Evolutionary conservation across 2,888 invertebrate species (phyloP).

Genomic region (Noctua fimbriata): DNA sequence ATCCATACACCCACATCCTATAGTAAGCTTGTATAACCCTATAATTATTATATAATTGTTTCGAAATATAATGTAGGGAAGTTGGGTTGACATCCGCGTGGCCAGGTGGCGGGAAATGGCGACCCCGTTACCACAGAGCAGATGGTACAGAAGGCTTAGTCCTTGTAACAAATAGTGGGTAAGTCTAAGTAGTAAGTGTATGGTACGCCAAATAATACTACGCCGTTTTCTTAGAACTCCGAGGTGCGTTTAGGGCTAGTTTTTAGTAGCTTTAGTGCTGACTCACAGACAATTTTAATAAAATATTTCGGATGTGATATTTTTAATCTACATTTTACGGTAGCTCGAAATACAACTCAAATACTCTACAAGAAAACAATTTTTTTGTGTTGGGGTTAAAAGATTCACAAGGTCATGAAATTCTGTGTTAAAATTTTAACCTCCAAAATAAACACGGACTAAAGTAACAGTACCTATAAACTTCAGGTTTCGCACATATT

Average conservation of each 20-base stretch:
- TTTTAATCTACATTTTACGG: background rate
- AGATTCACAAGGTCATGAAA: background rate
- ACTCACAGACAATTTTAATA: background rate
- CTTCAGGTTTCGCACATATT: background rate
- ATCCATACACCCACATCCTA: slow-evolving; percentile 34
- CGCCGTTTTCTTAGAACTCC: background rate
- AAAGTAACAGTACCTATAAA: background rate
- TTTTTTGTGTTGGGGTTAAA: background rate
- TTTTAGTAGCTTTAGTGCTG: background rate
- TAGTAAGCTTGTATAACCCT: slow-evolving; percentile 27
- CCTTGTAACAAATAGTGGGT: slow-evolving; percentile 12
- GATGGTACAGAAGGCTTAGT: slow-evolving; percentile 44
- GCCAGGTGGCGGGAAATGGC: slow-evolving; percentile 82
- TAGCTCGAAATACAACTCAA: background rate
- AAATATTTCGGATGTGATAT: background rate
- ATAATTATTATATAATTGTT: slow-evolving; percentile 61
- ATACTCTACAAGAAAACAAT: background rate
- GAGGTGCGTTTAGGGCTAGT: background rate
- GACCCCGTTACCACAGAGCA: slow-evolving; percentile 73
- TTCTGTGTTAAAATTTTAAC: background rate
- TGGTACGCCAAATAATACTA: background rate
- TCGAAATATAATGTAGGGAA: slow-evolving; percentile 67
- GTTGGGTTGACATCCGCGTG: slow-evolving; percentile 76
- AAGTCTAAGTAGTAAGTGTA: background rate
- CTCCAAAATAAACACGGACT: background rate